These are phyloP conservation scores for Diaphora mendica DNA, from an alignment of 2,888 invertebrate species.

Conservation along the genomic window DNA sequence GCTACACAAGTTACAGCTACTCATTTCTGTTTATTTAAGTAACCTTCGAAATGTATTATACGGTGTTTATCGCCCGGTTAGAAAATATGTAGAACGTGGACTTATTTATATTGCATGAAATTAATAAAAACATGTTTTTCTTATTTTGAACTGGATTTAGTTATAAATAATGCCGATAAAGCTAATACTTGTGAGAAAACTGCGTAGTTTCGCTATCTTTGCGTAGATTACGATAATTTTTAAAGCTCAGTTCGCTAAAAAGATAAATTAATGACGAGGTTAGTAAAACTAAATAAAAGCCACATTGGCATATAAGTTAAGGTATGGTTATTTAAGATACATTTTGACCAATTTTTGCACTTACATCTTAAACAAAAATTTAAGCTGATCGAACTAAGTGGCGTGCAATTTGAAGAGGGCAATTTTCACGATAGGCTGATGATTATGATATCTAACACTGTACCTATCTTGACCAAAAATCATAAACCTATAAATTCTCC, in stretches of 20 bases:
- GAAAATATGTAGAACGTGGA: constrained; percentile 32
- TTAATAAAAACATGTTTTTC: constrained; percentile 15
- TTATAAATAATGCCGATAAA: constrained; percentile 4
- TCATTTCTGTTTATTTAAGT: not conserved
- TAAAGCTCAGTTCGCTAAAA: not conserved
- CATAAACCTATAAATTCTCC: too few species aligned
- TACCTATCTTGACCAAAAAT: too few species aligned
- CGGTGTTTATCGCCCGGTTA: constrained; percentile 27
- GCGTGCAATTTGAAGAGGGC: too few species aligned
- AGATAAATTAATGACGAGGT: too few species aligned
- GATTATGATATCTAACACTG: too few species aligned
- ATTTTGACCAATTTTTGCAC: too few species aligned
- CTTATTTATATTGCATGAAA: constrained; percentile 7
- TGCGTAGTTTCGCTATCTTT: constrained; percentile 1
- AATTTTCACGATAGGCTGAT: too few species aligned
- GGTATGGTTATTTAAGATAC: too few species aligned
- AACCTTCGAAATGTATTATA: constrained; percentile 54
- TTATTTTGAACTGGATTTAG: not conserved
- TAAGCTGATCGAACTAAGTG: too few species aligned
- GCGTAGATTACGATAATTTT: not conserved
- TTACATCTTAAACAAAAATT: too few species aligned
- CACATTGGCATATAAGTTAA: not conserved
- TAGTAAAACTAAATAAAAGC: not conserved
- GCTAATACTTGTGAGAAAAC: constrained; percentile 11
- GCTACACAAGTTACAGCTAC: not conserved